Evolutionary conservation across 2,888 invertebrate genomes (phyloP).

Genomic region (Chloromyia formosa): DNA sequence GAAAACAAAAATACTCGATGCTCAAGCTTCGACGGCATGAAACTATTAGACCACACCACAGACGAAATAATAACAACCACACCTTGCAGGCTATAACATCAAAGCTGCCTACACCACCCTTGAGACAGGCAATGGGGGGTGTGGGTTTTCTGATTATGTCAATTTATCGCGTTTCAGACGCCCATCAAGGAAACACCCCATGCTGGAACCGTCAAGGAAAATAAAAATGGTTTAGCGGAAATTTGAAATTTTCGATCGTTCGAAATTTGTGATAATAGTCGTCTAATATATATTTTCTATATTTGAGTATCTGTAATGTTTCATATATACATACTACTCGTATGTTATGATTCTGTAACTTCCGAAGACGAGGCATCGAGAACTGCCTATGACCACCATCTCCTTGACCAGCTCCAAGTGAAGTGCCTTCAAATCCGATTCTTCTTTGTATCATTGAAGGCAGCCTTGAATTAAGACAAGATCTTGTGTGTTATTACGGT

Average conservation of each 20-base stretch:
- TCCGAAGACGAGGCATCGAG: neutral
- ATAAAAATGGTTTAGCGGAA: neutral
- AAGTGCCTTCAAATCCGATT: neutral
- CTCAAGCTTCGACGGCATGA: too few relatives aligned
- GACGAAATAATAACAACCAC: too few relatives aligned
- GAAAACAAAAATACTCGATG: too few relatives aligned
- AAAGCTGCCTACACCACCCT: neutral
- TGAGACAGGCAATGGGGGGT: neutral
- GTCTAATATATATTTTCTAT: neutral
- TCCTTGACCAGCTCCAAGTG: neutral
- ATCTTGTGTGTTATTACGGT: constrained; percentile 8
- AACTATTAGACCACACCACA: too few relatives aligned
- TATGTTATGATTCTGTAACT: neutral
- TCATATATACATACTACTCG: neutral
- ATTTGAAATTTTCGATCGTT: neutral
- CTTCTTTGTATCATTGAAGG: neutral
- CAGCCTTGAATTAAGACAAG: neutral
- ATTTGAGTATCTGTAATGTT: neutral
- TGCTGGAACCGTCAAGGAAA: neutral
- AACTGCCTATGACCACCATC: neutral
- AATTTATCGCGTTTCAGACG: neutral
- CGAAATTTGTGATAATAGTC: neutral
- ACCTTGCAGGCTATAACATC: too few relatives aligned
- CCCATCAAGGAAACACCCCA: neutral
- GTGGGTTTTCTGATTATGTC: neutral